Conservation (phyloP, 1,140 invertebrate species). For the Hermetia illucens region DNA sequence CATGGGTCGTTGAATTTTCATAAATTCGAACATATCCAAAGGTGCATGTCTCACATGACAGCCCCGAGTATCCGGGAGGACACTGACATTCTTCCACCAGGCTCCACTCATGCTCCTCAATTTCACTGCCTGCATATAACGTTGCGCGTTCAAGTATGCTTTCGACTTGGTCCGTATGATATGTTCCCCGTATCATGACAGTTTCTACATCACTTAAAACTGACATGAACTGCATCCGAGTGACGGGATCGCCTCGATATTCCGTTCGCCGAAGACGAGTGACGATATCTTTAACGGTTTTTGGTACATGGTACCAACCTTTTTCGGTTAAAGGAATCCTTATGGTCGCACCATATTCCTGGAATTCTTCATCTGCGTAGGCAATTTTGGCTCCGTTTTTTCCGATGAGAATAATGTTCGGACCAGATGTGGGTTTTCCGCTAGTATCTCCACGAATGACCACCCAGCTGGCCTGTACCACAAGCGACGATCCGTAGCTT, state of each 20-base stretch:
- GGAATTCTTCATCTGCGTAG: constrained; percentile 40
- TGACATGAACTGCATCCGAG: constrained; percentile 65
- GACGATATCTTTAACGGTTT: constrained; percentile 42
- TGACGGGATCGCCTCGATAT: constrained; percentile 47
- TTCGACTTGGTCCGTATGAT: constrained; percentile 88
- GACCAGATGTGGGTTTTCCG: constrained; percentile 64
- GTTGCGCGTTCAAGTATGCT: constrained; percentile 36
- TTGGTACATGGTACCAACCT: constrained; percentile 58
- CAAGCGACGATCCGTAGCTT: constrained; percentile 72
- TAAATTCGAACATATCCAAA: constrained; percentile 69
- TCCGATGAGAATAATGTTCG: constrained; percentile 74
- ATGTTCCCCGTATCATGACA: constrained; percentile 78
- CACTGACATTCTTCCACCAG: constrained; percentile 49
- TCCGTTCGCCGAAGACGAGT: constrained; percentile 38
- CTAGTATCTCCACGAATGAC: constrained; percentile 78
- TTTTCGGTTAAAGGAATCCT: constrained; percentile 49
- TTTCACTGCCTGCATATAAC: constrained; percentile 17
- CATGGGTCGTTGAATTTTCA: constrained; percentile 38
- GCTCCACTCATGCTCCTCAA: constrained; percentile 15
- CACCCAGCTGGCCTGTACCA: constrained; percentile 67
- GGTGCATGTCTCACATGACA: constrained; percentile 72
- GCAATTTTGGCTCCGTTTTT: constrained; percentile 58
- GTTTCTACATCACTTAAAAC: constrained; percentile 66
- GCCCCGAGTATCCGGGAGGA: constrained; percentile 50
- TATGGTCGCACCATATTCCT: constrained; percentile 34